These are phyloP conservation scores for Mastomys coucha DNA, from an alignment of 2,113 vertebrate genomes.

Conservation along the genomic window DNA sequence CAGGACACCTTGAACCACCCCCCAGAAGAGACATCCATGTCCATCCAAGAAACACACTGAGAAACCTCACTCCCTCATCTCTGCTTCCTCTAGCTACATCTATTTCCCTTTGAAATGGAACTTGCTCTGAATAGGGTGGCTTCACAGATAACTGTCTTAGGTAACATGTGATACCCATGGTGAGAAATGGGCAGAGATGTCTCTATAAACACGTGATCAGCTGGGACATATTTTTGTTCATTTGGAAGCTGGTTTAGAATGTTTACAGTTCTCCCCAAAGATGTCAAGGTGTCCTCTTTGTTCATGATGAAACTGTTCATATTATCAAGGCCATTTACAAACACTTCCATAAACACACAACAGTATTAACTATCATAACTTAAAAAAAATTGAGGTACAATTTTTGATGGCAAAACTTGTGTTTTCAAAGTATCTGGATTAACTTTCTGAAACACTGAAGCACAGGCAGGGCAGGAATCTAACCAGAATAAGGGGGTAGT, in stretches of 20 bases:
- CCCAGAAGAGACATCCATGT: neutral
- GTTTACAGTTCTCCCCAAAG: neutral
- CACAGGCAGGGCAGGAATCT: neutral
- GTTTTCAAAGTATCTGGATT: constrained; percentile 1
- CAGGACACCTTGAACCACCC: neutral
- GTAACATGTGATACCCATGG: neutral
- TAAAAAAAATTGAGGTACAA: neutral
- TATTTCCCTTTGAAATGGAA: constrained; percentile 5
- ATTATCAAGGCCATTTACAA: neutral
- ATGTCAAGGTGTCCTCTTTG: neutral
- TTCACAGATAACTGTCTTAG: neutral
- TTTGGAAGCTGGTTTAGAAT: neutral
- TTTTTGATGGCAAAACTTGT: neutral
- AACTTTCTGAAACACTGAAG: neutral
- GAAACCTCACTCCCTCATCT: accelerated
- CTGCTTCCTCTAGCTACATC: neutral
- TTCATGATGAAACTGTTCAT: neutral
- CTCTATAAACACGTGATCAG: neutral
- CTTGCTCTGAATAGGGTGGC: neutral
- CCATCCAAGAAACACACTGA: neutral
- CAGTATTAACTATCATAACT: neutral
- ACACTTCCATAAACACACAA: neutral
- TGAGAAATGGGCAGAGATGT: neutral
- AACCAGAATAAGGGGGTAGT: no score
- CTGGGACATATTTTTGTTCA: neutral